phyloP scores from a whole-genome alignment of 2,888 invertebrate species.

The Torymus tubicola region DNA sequence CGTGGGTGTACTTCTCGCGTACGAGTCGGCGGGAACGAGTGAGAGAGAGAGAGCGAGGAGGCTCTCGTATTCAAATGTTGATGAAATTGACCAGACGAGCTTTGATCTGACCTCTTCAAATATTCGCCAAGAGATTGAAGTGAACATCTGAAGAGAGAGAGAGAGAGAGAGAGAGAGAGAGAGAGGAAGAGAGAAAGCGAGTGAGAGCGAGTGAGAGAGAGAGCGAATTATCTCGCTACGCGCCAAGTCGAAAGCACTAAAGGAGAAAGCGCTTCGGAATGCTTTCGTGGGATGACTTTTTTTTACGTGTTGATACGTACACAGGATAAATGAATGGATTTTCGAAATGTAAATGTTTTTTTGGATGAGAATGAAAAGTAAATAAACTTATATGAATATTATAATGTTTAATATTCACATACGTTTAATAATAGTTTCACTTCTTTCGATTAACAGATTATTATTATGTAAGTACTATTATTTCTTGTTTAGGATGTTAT shows the following conservation, averaged over 20 bases:
- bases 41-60: constrained; percentile 48
- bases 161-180: constrained; percentile 60
- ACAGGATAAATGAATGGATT: too few species aligned
- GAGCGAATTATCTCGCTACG: constrained; percentile 68
- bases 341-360: too few species aligned
- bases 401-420: too few species aligned
- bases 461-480: too few species aligned
- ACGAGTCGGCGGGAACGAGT: too few species aligned
- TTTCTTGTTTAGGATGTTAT: too few species aligned
- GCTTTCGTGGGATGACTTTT: too few species aligned
- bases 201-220: constrained; percentile 58
- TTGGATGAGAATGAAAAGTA: too few species aligned
- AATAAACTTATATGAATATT: too few species aligned
- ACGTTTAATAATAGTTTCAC: too few species aligned
- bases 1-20: constrained; percentile 37
- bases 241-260: constrained; percentile 57
- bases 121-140: constrained; percentile 76
- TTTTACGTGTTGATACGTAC: too few species aligned
- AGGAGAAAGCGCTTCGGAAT: constrained; percentile 26
- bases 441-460: too few species aligned
- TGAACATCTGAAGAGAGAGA: constrained; percentile 73
- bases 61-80: constrained; percentile 75
- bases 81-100: constrained; percentile 77
- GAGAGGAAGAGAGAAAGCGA: constrained; percentile 62
- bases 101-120: constrained; percentile 76